Conservation (phyloP, 1,140 invertebrate species). For the Daktulosphaira vitifoliae region DNA sequence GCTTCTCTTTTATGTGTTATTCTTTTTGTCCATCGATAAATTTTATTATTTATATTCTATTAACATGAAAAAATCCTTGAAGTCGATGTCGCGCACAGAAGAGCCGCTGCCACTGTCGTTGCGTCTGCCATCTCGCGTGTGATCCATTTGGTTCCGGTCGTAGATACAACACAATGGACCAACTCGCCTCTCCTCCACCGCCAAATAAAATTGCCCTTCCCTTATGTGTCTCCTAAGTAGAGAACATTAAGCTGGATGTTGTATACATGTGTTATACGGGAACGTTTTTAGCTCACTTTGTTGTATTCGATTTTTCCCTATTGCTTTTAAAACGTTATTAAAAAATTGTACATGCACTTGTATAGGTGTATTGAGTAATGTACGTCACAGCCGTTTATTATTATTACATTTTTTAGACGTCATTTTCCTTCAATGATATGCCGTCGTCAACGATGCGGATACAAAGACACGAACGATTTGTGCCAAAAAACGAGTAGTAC, state of each 20-base stretch:
- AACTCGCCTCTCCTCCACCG: no score
- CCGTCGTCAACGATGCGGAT: slow-evolving; percentile 2
- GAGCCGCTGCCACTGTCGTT: no score
- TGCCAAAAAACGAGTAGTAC: slow-evolving; percentile 12
- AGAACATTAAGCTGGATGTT: not conserved
- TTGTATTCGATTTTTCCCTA: slow-evolving; percentile 15
- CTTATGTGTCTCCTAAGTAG: no score
- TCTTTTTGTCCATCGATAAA: slow-evolving; percentile 31
- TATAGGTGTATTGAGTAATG: not conserved
- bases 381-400: slow-evolving; percentile 6
- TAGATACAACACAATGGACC: slow-evolving; percentile 17
- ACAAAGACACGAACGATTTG: slow-evolving; percentile 26
- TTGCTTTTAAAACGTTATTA: not conserved
- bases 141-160: slow-evolving; percentile 32
- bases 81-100: slow-evolving; percentile 1
- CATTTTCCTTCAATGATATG: slow-evolving; percentile 4
- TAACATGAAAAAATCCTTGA: slow-evolving; percentile 33
- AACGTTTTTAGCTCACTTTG: slow-evolving; percentile 24
- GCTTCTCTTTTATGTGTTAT: slow-evolving; percentile 15
- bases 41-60: slow-evolving; percentile 31
- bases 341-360: not conserved
- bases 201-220: no score
- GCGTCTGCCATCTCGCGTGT: slow-evolving; percentile 19
- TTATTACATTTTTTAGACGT: not conserved
- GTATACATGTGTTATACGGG: no score